Evolutionary conservation across 1,140 invertebrate genomes (phyloP), one percentile per base, ranked within the genome.

Genomic region (Nephila pilipes): DNA sequence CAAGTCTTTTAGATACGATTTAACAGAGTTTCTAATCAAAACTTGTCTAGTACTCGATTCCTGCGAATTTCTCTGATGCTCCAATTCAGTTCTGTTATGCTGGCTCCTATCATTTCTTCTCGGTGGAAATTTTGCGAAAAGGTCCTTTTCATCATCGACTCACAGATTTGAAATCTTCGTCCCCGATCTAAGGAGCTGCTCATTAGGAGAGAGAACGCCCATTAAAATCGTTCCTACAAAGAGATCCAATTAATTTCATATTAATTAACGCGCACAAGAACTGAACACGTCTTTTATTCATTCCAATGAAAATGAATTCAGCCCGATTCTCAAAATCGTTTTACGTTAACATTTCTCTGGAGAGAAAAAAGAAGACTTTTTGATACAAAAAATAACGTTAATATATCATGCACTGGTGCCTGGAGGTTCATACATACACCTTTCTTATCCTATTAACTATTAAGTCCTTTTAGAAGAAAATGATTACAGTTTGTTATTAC

Each of bases 171-270:
- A 36, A 75, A 75, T 75, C 69, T 75, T 75, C 69, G 29, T 18
- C 29, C n/a, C 25, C 16, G 29, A 75, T 75, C 29, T 32, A 16
- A 75, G 69, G 32, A 75, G 32, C 25, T 36, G 69, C 69, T 75
- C 69, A 75, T 75, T 75, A 75, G 16, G 65, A 75, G 25, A 69
- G 63, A 69, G 29, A 29, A 18, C 25, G 69, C 69, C 18, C 69
- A 75, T 75, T 75, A 75, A 36, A 75, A 75, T 75, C 69, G 16
- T 32, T 75, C 69, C 69, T 75, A 75, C 69, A 75, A 75, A 75
- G 69, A 32, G 69, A 75, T 75, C 69, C 69, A 75, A 75, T 75
- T 75, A 75, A 75, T 75, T 75, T 75, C 69, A 75, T 36, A 75
- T 75, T 75, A 75, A 75, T 75, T 75, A 75, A 75, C 65, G 65